phyloP scores from a whole-genome alignment of 2,888 invertebrate genomes.

The Rosalia funebris region DNA sequence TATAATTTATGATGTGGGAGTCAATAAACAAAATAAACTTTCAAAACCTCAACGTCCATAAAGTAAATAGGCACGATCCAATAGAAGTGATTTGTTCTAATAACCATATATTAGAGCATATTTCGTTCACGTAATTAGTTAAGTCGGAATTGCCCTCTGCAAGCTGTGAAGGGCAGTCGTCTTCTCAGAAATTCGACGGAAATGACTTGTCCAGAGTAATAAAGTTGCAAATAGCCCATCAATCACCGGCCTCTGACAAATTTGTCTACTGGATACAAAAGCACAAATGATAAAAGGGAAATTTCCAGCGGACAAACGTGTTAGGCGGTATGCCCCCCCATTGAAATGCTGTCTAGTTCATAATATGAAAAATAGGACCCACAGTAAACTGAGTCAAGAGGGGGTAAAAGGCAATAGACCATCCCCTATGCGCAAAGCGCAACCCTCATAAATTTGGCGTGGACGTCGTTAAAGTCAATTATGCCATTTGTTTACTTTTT shows the following conservation, averaged over 20 bases:
- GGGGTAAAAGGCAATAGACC: conserved; percentile 29
- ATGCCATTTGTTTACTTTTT: conserved; percentile 22
- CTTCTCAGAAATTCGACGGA: conserved; percentile 22
- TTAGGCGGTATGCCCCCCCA: conserved; percentile 31
- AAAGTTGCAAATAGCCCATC: conserved; percentile 43
- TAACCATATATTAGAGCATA: neutral
- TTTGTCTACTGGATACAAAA: conserved; percentile 41
- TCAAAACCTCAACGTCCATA: neutral
- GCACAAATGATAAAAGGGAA: conserved; percentile 35
- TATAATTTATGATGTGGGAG: conserved; percentile 6
- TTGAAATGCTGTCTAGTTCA: conserved; percentile 25
- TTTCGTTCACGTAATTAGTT: neutral
- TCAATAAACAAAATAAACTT: conserved; percentile 11
- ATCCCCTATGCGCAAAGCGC: conserved; percentile 21
- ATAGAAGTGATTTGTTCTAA: neutral
- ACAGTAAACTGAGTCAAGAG: conserved; percentile 31
- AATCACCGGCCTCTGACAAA: conserved; percentile 44
- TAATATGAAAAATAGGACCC: conserved; percentile 29
- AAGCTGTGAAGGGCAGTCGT: neutral
- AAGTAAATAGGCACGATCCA: neutral
- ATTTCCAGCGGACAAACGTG: conserved; percentile 24
- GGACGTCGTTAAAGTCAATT: conserved; percentile 24
- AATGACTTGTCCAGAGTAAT: conserved; percentile 34
- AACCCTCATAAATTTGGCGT: conserved; percentile 28
- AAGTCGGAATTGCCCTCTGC: neutral